A percentile compares a stretch with the other conserved stretches of the same genome.
Evolutionary conservation across 2,797 vertebrate genomes (phyloP).

Genomic region (Oceanodroma leucorhoa): DNA sequence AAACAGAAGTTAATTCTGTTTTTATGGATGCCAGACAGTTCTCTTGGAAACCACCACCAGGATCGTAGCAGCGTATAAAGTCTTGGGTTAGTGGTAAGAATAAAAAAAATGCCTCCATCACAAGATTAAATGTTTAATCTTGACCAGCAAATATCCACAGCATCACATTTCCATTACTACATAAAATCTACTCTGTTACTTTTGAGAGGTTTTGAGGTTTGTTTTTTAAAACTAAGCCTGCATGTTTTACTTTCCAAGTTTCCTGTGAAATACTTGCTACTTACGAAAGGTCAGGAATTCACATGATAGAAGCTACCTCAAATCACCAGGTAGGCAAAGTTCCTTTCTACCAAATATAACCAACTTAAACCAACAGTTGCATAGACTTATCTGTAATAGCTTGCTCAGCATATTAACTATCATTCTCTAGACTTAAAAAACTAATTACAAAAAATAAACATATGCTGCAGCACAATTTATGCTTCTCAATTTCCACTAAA

Average conservation of each 20-base stretch:
- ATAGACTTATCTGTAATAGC: not conserved
- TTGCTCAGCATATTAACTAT: not conserved
- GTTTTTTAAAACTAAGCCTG: not conserved
- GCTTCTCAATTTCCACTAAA: not conserved
- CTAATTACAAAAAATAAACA: not conserved
- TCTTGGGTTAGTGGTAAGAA: not conserved
- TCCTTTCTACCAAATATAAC: not conserved
- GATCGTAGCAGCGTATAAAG: not conserved
- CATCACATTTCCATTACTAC: not conserved
- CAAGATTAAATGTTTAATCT: not conserved
- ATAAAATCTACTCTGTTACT: not conserved
- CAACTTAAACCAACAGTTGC: not conserved
- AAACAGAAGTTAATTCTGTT: not conserved
- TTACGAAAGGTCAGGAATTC: not conserved
- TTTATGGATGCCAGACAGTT: not conserved
- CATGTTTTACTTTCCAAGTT: not conserved
- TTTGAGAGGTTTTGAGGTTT: not conserved
- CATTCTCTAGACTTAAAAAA: not conserved
- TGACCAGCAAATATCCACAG: not conserved
- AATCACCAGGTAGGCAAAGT: not conserved
- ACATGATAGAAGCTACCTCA: rapidly evolving
- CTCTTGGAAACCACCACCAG: not conserved
- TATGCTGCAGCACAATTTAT: not conserved
- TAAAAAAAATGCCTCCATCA: not conserved
- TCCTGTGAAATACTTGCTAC: not conserved